Conservation (phyloP, 2,888 invertebrate species). For the Hemaris fuciformis region DNA sequence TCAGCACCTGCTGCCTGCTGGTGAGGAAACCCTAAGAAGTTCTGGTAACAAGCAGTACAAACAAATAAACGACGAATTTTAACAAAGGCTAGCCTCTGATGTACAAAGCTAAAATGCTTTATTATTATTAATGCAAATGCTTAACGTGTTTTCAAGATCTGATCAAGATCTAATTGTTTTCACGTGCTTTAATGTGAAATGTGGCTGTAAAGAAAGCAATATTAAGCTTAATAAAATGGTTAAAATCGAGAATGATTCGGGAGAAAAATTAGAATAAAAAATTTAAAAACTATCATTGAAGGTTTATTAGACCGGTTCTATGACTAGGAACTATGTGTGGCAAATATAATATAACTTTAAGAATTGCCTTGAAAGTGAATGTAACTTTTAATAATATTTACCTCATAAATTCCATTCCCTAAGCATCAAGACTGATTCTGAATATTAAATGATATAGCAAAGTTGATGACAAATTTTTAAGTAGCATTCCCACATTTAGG, state of each 20-base stretch:
- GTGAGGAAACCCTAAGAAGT: constrained; percentile 61
- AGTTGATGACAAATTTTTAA: neutral
- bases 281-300: neutral
- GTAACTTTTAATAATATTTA: neutral
- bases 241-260: neutral
- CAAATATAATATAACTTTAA: neutral
- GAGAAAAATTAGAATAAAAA: neutral
- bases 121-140: neutral
- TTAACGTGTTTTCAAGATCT: neutral
- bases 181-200: neutral
- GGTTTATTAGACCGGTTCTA: neutral
- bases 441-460: constrained; percentile 4
- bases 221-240: neutral
- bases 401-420: constrained; percentile 11
- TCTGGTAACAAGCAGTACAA: neutral
- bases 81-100: neutral
- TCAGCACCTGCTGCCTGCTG: constrained; percentile 91
- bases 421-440: constrained; percentile 11
- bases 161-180: neutral
- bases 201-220: neutral
- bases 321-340: neutral
- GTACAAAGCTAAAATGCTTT: neutral
- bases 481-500: constrained; percentile 9
- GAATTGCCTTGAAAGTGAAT: neutral
- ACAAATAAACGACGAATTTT: neutral